Percentiles rank a stretch among this genome's conserved stretches.
These are phyloP conservation scores for Dinocampus coccinellae DNA, from an alignment of 2,888 invertebrate genomes.

Conservation along the genomic window DNA sequence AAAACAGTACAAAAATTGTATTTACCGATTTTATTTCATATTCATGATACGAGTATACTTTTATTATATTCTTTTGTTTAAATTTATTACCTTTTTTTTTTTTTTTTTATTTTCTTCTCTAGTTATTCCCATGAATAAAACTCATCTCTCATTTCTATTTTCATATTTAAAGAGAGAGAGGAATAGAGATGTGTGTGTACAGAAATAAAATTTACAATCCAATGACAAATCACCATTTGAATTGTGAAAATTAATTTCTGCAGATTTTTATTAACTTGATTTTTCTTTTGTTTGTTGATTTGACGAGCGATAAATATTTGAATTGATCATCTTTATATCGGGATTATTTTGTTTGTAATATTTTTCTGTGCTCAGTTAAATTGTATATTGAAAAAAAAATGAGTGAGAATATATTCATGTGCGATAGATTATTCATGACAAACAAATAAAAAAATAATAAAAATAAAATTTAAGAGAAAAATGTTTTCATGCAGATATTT, in stretches of 20 bases:
- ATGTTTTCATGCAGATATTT: too few species aligned
- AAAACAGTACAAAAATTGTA: constrained; percentile 51
- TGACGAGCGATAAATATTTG: constrained; percentile 37
- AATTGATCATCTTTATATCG: constrained; percentile 27
- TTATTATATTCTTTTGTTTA: not conserved
- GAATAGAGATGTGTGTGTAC: too few species aligned
- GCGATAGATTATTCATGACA: too few species aligned
- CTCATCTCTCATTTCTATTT: too few species aligned
- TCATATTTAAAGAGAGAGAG: too few species aligned
- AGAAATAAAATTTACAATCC: constrained; percentile 48
- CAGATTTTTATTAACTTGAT: constrained; percentile 19
- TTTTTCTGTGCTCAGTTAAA: constrained; percentile 42
- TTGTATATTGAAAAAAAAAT: constrained; percentile 36
- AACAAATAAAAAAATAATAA: too few species aligned
- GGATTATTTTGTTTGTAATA: constrained; percentile 47
- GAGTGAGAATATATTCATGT: too few species aligned
- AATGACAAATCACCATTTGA: constrained; percentile 45
- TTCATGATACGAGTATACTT: constrained; percentile 42
- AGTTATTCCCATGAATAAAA: too few species aligned
- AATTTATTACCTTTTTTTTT: not conserved
- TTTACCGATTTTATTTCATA: constrained; percentile 27
- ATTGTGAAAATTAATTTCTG: constrained; percentile 41
- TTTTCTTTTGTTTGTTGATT: constrained; percentile 51
- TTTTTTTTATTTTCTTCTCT: not conserved
- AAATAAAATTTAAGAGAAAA: too few species aligned